Conservation (phyloP, 2,797 vertebrate genomes). For the Sebastiscus albofasciatus region DNA sequence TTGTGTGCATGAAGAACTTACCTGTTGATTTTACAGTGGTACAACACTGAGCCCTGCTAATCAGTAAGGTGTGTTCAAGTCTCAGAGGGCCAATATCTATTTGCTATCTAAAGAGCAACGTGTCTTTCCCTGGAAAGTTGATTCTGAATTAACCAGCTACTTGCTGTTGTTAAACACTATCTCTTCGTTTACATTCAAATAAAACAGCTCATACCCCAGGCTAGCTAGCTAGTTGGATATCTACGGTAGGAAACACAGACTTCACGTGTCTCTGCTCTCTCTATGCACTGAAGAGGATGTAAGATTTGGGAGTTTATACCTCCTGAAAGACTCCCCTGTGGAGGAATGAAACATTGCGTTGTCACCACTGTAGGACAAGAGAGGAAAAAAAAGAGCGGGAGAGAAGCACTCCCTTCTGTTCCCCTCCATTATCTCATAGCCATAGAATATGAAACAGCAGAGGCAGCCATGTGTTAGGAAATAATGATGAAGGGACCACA, state of each 20-base stretch:
- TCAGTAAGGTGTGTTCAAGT: background rate
- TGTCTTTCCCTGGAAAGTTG: background rate
- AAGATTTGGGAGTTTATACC: conserved; percentile 40
- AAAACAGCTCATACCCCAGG: background rate
- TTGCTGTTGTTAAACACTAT: background rate
- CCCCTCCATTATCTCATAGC: conserved; percentile 57
- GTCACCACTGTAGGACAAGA: conserved; percentile 29
- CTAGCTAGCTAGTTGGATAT: background rate
- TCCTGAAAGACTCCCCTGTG: conserved; percentile 52
- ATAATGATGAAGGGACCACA: conserved; percentile 68
- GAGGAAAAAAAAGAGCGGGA: background rate
- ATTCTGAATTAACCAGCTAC: background rate
- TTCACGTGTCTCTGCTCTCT: conserved; percentile 3
- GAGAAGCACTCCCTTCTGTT: conserved; percentile 19
- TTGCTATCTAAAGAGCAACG: background rate
- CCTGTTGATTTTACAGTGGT: conserved; percentile 2
- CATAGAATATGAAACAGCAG: conserved; percentile 58
- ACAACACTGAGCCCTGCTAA: background rate
- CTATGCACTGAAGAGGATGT: conserved; percentile 6
- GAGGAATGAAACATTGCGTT: conserved; percentile 51
- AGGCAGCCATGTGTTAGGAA: conserved; percentile 64
- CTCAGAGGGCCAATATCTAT: background rate
- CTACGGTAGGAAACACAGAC: background rate
- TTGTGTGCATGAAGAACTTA: background rate
- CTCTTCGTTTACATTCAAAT: background rate